Evolutionary conservation across 2,797 vertebrate genomes (phyloP), one percentile per base, ranked within the genome.

Genomic region (Clarias pachynema): DNA sequence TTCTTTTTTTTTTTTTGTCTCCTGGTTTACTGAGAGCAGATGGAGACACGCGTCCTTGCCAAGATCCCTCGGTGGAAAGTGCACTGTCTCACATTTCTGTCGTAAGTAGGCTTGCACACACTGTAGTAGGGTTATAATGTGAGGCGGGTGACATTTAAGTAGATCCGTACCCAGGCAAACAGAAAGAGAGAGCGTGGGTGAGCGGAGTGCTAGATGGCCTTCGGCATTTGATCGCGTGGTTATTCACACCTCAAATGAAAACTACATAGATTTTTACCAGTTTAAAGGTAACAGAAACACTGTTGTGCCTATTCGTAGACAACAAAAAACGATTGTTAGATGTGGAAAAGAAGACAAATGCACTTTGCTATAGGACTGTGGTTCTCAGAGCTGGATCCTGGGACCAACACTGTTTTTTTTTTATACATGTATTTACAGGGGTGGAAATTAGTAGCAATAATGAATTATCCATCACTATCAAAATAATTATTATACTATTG

Each of bases 11-110:
- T 68, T 80, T 69, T 12, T 37, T 1, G 3, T 49, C 74, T 75
- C 59, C 83, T 53, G 31, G 88, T 86, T 90, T 90, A 85, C 91
- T 88, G 87, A 90, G 87, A 90, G 85, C 91, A 91, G 89, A 91
- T 89, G 88, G 89, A 89, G 66, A 86, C 34, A 62, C 40, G 12
- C 22, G 77, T 65, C 74, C 81, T 68, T 85, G 87, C 87, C 89
- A 90, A 84, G 79, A 87, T 78, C 57, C 24, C 18, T 84, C 60
- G 40, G 63, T 82, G 84, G 73, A 86, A 78, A 77, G 72, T 80
- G 72, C 68, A 78, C 49, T 70, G 40, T 69, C 49, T 87, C 73
- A 83, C 79, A 69, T 84, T 84, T 88, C 62, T 40, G 29, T 62
- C 37, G 56, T 77, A 78, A 82, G 85, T 69, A 60, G 85, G 85